Conservation (phyloP, 2,888 invertebrate genomes). For the Philereme vetulata region DNA sequence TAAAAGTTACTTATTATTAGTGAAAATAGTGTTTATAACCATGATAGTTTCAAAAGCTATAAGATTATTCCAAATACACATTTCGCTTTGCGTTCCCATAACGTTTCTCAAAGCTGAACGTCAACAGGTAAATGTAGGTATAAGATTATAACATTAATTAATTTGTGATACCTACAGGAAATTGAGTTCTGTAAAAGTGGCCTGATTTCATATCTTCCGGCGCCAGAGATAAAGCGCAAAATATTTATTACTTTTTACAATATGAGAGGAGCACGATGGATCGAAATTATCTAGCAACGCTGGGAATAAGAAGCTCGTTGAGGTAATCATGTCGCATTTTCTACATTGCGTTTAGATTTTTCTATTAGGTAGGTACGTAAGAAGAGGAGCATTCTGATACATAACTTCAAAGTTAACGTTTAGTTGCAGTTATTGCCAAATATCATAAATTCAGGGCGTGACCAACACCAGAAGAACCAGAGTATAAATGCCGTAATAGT, state of each 20-base stretch:
- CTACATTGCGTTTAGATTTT: slow-evolving; percentile 20
- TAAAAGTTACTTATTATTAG: no score
- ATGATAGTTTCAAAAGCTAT: no score
- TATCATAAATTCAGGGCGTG: slow-evolving; percentile 23
- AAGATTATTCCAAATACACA: no score
- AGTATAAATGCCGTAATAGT: slow-evolving; percentile 36
- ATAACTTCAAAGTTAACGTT: slow-evolving; percentile 11
- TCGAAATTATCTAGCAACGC: slow-evolving; percentile 33
- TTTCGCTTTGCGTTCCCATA: no score
- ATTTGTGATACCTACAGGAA: slow-evolving; percentile 13
- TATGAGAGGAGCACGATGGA: slow-evolving; percentile 31
- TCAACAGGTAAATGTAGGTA: not conserved
- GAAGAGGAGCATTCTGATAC: slow-evolving; percentile 1
- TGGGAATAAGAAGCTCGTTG: slow-evolving; percentile 27
- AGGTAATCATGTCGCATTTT: slow-evolving; percentile 29
- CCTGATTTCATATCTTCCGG: slow-evolving; percentile 29
- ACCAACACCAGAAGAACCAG: slow-evolving; percentile 23
- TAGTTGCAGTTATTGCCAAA: slow-evolving; percentile 18
- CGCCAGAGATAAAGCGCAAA: slow-evolving; percentile 28
- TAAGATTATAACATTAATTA: not conserved
- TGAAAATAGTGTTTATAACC: no score
- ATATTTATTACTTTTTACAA: slow-evolving; percentile 28
- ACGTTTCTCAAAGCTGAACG: no score
- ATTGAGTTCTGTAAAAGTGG: slow-evolving; percentile 24
- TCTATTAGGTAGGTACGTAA: no score